Conservation (phyloP, 2,888 invertebrate genomes). For the Archips crataeganus region DNA sequence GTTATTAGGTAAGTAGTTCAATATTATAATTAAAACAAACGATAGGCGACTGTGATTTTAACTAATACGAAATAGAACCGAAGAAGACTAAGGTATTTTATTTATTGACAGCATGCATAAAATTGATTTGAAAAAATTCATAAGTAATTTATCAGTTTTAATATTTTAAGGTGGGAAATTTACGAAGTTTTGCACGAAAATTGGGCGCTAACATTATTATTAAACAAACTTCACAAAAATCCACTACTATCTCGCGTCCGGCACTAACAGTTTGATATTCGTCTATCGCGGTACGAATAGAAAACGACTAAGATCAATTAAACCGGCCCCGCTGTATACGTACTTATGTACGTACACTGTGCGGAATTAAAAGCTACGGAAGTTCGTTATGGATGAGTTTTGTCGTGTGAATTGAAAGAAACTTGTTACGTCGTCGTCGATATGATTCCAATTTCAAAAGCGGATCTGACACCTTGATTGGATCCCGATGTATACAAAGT, state of each 20-base stretch:
- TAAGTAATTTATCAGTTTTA: too few species aligned
- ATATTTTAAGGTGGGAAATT: too few species aligned
- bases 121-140: too few species aligned
- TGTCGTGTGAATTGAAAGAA: constrained; percentile 82
- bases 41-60: too few species aligned
- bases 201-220: too few species aligned
- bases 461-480: constrained; percentile 81
- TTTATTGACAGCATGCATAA: too few species aligned
- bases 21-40: too few species aligned
- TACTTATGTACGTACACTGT: constrained; percentile 49
- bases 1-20: too few species aligned
- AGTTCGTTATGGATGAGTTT: constrained; percentile 80
- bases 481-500: constrained; percentile 67
- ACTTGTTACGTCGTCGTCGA: constrained; percentile 78
- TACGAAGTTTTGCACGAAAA: too few species aligned
- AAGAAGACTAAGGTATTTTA: too few species aligned
- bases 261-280: constrained; percentile 56
- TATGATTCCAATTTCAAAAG: constrained; percentile 83
- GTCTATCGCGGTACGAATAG: constrained; percentile 59
- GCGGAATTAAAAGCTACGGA: constrained; percentile 77
- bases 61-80: too few species aligned
- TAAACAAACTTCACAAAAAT: neutral
- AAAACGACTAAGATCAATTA: constrained; percentile 77
- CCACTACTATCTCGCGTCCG: constrained; percentile 24
- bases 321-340: constrained; percentile 55